Percentiles rank a stretch among this genome's conserved stretches.
Evolutionary conservation across 2,888 invertebrate genomes (phyloP).

Genomic region (Nasonia oneida): DNA sequence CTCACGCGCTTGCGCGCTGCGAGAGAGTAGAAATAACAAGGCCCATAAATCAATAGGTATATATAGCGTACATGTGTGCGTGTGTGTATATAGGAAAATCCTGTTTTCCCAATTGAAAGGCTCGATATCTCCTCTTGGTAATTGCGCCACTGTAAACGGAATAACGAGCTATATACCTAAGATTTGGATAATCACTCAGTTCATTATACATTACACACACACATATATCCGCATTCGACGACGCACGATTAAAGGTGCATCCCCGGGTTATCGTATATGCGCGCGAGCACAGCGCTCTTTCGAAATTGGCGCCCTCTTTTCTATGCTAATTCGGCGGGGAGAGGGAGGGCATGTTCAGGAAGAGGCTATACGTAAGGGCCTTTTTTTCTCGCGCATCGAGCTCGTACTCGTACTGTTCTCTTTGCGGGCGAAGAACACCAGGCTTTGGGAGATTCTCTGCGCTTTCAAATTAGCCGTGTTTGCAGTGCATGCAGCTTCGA

Average conservation of each 20-base stretch:
- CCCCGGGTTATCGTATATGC: conserved; percentile 4
- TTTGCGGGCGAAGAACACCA: too few species aligned
- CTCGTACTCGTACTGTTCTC: too few species aligned
- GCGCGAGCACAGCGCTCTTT: conserved; percentile 34
- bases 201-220: neutral
- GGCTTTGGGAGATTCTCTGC: too few species aligned
- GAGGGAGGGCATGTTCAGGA: neutral
- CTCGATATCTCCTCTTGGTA: neutral
- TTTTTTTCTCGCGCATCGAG: too few species aligned
- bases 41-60: conserved; percentile 10
- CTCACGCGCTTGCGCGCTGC: neutral
- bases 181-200: conserved; percentile 14
- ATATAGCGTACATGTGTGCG: neutral
- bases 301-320: conserved; percentile 70
- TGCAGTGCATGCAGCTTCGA: too few species aligned
- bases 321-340: conserved; percentile 66
- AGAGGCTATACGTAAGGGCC: too few species aligned
- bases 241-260: conserved; percentile 25
- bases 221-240: conserved; percentile 10
- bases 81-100: conserved; percentile 6
- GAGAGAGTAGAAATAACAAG: conserved; percentile 22
- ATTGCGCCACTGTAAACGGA: conserved; percentile 26
- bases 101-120: conserved; percentile 18
- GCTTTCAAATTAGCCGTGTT: too few species aligned
- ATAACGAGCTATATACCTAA: neutral